phyloP scores from a whole-genome alignment of 2,797 vertebrate genomes.

The Danio aesculapii region DNA sequence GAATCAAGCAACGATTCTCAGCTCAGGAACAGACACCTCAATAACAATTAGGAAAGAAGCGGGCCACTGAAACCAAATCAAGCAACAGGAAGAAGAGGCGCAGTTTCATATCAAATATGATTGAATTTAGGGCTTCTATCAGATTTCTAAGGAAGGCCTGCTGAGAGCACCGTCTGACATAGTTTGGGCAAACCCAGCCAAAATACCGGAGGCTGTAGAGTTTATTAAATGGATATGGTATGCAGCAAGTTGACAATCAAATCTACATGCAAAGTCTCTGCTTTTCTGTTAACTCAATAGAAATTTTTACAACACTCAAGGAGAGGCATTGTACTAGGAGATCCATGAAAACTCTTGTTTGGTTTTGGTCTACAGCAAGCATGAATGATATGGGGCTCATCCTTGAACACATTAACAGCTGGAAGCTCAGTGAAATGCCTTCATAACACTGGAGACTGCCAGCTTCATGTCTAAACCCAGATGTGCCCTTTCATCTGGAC shows the following conservation, averaged over 20 bases:
- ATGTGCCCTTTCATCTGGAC: constrained; percentile 22
- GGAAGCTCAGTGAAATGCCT: constrained; percentile 41
- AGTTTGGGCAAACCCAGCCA: constrained; percentile 5
- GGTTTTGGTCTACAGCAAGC: no score
- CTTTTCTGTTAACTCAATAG: background rate
- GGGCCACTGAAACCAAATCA: constrained; percentile 1
- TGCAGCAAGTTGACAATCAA: background rate
- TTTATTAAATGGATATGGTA: background rate
- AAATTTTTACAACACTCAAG: constrained; percentile 4
- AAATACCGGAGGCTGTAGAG: constrained; percentile 9
- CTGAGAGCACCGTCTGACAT: background rate
- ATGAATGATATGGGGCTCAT: constrained; percentile 34
- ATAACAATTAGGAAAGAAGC: constrained; percentile 54
- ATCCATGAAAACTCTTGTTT: background rate
- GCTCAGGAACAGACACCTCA: constrained; percentile 52
- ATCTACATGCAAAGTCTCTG: constrained; percentile 1
- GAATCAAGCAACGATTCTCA: constrained; percentile 59
- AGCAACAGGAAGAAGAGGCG: background rate
- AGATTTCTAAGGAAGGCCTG: constrained; percentile 37
- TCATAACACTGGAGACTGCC: constrained; percentile 29
- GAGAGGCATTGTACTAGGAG: background rate
- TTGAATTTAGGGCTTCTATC: constrained; percentile 38
- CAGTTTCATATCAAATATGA: background rate
- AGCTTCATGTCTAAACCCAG: constrained; percentile 45
- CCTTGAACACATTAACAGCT: constrained; percentile 54